Base-by-base conservation (phyloP, 2,797 vertebrate genomes). In the Moxostoma hubbsi region DNA sequence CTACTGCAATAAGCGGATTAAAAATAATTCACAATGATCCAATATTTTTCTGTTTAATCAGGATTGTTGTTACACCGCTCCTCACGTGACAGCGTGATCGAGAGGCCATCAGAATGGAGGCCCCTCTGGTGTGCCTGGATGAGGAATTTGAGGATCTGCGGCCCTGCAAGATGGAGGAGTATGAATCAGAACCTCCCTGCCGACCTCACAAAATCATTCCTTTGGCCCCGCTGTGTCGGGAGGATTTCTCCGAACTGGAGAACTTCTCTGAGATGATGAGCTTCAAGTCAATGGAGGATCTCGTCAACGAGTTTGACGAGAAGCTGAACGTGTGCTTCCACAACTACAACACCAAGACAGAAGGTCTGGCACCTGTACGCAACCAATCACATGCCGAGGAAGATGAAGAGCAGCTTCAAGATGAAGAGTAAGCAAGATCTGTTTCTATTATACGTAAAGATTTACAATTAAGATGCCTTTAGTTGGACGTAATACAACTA, bases 221-320 rank as follows among this genome's bases (percentile, higher is more conserved):
- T 0, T 87, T 93, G 77, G 84, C 86, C 49, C 89, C 93, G 61
- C 91, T 94, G 86, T 90, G 86, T 77, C 90, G 96, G 0, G 96
- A 97, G 84, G 96, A 97, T 84, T 95, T 97, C 89, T 96, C 95
- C 0, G 96, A 98, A 93, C 92, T 97, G 81, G 96, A 98, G 90
- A 98, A 97, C 93, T 97, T 97, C 93, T 97, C 96, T 0, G 96
- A 98, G 90, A 97, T 98, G 90, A 97, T 97, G 93, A 98, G 96
- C 90, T 98, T 98, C 92, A 97, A 98, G 91, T 98, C 96, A 59
- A 98, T 98, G 96, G 96, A 98, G 88, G 96, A 98, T 85, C 94
- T 98, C 64, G 96, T 98, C 83, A 97, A 97, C 9, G 96, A 97
- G 82, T 98, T 98, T 75, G 96, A 98, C 0, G 96, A 98, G 91